phyloP scores from a whole-genome alignment of 2,888 invertebrate species.

The Volucella inanis region DNA sequence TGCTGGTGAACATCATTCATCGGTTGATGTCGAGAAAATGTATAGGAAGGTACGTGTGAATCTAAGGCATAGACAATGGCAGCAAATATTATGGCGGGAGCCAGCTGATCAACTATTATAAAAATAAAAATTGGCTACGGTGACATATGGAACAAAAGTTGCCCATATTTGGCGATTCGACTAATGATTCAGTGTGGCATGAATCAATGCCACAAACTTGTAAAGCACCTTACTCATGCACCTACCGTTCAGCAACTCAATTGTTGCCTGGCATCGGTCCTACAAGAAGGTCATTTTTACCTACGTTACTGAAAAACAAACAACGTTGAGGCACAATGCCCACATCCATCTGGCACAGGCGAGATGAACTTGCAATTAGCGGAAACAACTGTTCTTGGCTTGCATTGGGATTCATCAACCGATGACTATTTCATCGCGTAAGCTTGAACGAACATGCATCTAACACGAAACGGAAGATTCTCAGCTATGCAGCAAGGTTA shows the following conservation, averaged over 20 bases:
- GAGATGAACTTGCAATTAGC: not conserved
- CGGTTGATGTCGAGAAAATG: slow-evolving; percentile 14
- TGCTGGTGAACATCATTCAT: slow-evolving; percentile 6
- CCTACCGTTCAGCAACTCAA: slow-evolving; percentile 1
- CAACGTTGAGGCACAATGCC: slow-evolving; percentile 5
- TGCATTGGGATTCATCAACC: slow-evolving; percentile 7
- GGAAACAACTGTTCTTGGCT: slow-evolving; percentile 6
- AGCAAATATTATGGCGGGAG: slow-evolving; percentile 18
- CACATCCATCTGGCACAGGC: not conserved
- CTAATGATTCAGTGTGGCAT: slow-evolving; percentile 19
- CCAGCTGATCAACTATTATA: not conserved
- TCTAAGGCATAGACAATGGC: slow-evolving; percentile 12
- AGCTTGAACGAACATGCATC: not conserved
- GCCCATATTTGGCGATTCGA: not conserved
- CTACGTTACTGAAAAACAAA: slow-evolving; percentile 42
- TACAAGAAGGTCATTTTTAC: slow-evolving; percentile 19
- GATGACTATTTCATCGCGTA: slow-evolving; percentile 19
- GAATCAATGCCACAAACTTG: slow-evolving; percentile 23
- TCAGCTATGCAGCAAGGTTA: not conserved
- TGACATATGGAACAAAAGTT: slow-evolving; percentile 7
- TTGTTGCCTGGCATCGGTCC: slow-evolving; percentile 15
- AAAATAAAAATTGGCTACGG: too few species aligned
- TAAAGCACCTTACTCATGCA: slow-evolving; percentile 2
- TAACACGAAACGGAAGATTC: slow-evolving; percentile 10
- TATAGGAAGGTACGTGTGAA: slow-evolving; percentile 12